Base-by-base conservation (phyloP, 1,140 invertebrate genomes). In the Phenacoccus solenopsis region DNA sequence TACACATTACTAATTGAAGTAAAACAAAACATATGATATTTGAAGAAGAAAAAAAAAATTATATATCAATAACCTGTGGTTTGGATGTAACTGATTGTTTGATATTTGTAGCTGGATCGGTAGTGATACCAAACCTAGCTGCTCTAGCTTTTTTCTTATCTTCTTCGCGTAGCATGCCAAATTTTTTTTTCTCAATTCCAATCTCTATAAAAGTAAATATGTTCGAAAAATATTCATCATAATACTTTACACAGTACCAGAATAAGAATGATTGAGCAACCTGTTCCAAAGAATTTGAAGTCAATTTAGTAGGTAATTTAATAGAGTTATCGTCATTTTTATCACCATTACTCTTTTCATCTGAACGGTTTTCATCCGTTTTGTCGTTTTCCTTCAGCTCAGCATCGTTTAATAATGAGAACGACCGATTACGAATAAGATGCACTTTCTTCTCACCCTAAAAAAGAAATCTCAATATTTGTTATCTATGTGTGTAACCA, bases 381-480 rank as follows among this genome's bases (percentile, higher is more conserved):
- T 64, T 64, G 16, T 64, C 25, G 25, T 64, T 64, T 16, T 64
- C 59, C 25, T 64, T 64, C 59, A 64, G 20, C 4, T 64, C 59
- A 24, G 59, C 13, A 25, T 64, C 20, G 10, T 20, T 24, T 27
- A 64, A 24, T 22, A 64, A 27, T 64, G 59, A 64, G 9, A 64
- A 16, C 5, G 59, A 64, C 25, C 59, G 59, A 16, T 64, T 64
- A 10, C 59, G 59, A 24, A 64, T 64, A 27, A 64, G 59, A 27
- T 64, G 59, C 5, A 64, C 59, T 64, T 64, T 64, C 25, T 64
- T 64, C 22, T 64, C 59, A 24, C 59, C 25, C 25, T 64, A n/a
- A n/a, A n/a, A n/a, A n/a, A n/a, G n/a, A n/a, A n/a, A n/a, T n/a
- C n/a, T n/a, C n/a, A n/a, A n/a, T n/a, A n/a, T n/a, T n/a, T n/a